Evolutionary conservation across 2,113 vertebrate genomes (phyloP).

Genomic region (Colaptes auratus): DNA sequence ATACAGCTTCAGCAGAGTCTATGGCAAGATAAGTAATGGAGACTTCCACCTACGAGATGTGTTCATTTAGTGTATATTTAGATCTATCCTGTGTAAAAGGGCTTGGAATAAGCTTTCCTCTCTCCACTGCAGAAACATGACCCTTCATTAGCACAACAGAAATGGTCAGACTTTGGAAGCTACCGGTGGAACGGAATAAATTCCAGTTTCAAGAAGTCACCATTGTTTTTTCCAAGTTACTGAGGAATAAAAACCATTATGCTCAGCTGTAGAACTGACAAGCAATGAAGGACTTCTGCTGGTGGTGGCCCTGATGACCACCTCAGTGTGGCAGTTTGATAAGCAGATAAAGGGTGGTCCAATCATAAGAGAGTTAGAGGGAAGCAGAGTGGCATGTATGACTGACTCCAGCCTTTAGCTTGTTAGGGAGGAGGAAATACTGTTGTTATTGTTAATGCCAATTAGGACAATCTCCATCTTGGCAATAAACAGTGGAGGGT

Average conservation of each 20-base stretch:
- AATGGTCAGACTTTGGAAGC: background rate
- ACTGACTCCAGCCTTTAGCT: background rate
- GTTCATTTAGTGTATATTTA: background rate
- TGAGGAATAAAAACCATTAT: background rate
- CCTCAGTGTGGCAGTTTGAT: background rate
- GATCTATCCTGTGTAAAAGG: background rate
- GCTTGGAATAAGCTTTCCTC: background rate
- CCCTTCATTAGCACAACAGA: background rate
- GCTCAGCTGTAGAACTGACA: background rate
- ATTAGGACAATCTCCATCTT: constrained; percentile 1
- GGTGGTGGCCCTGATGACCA: background rate
- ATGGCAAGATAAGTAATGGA: background rate
- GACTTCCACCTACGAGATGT: background rate
- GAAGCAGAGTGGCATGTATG: background rate
- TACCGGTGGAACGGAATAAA: background rate
- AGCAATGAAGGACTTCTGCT: background rate
- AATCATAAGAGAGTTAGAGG: background rate
- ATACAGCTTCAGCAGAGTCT: background rate
- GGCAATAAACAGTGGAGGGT: background rate
- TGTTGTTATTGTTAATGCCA: constrained; percentile 28
- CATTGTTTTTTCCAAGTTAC: background rate
- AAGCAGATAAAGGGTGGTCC: constrained; percentile 43
- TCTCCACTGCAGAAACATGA: background rate
- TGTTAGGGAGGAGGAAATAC: background rate
- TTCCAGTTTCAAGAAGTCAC: background rate